These are phyloP conservation scores for Cylloceria caligata DNA, from an alignment of 2,888 invertebrate genomes.

Conservation along the genomic window DNA sequence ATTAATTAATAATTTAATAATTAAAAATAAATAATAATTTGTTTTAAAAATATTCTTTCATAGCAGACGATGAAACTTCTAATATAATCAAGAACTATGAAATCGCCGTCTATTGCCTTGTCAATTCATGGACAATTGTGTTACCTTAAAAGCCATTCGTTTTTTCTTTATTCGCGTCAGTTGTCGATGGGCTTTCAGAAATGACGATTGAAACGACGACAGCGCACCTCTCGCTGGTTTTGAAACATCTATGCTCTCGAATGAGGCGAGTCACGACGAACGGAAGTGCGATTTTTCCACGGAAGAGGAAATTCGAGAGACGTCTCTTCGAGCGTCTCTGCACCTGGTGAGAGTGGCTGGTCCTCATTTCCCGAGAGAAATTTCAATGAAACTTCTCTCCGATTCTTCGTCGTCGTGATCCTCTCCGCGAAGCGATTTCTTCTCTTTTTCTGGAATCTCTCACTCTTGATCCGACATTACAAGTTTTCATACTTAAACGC, in stretches of 20 bases:
- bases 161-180: conserved; percentile 4
- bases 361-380: conserved; percentile 61
- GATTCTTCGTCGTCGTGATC: conserved; percentile 34
- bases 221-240: neutral
- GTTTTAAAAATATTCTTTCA: neutral
- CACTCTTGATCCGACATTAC: neutral
- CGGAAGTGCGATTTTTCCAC: conserved; percentile 52
- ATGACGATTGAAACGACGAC: conserved; percentile 37
- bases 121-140: neutral
- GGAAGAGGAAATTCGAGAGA: conserved; percentile 54
- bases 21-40: neutral
- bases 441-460: conserved; percentile 10
- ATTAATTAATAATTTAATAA: neutral
- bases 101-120: neutral
- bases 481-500: neutral
- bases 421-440: conserved; percentile 9
- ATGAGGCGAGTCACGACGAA: conserved; percentile 29
- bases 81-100: too few species aligned
- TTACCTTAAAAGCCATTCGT: neutral
- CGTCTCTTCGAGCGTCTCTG: neutral
- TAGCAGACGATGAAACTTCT: too few species aligned
- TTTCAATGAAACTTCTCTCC: conserved; percentile 36
- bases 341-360: conserved; percentile 34
- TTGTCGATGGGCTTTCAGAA: neutral
- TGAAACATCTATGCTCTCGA: conserved; percentile 18